Conservation (phyloP, 2,797 vertebrate species). For the Alcedo atthis region DNA sequence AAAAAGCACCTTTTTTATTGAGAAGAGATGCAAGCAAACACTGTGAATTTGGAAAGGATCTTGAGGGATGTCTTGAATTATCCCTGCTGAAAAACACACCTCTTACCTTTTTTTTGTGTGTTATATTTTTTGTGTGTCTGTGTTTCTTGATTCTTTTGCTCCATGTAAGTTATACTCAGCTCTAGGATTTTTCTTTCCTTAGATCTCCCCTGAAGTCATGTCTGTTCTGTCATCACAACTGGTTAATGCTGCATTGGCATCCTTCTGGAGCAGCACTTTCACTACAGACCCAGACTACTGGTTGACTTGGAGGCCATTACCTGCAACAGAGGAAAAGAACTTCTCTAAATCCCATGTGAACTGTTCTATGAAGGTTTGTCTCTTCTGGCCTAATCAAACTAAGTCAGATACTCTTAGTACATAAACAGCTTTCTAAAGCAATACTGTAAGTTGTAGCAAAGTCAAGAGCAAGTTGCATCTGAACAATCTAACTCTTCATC, state of each 20-base stretch:
- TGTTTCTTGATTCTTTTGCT: not conserved
- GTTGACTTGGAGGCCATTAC: slow-evolving; percentile 87
- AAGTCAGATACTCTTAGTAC: not conserved
- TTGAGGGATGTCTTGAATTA: not conserved
- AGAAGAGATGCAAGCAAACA: not conserved
- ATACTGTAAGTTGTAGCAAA: not conserved
- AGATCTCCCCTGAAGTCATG: slow-evolving; percentile 84
- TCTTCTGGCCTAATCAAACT: not conserved
- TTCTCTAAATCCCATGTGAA: slow-evolving; percentile 67
- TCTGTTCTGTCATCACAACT: slow-evolving; percentile 88
- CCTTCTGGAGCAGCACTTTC: slow-evolving; percentile 90
- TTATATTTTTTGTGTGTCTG: not conserved
- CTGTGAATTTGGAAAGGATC: not conserved
- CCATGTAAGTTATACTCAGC: not conserved
- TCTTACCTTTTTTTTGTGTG: not conserved
- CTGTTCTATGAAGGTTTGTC: slow-evolving; percentile 78
- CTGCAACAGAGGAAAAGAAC: slow-evolving; percentile 55
- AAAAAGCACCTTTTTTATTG: not conserved
- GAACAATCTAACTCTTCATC: slow-evolving; percentile 53
- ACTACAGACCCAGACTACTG: slow-evolving; percentile 88
- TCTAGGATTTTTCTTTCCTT: not conserved
- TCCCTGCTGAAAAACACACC: not conserved
- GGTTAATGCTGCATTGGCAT: slow-evolving; percentile 82
- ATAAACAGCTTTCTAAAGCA: not conserved
- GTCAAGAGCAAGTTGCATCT: not conserved